phyloP scores from a whole-genome alignment of 2,113 vertebrate species.

The Onychostoma macrolepis region DNA sequence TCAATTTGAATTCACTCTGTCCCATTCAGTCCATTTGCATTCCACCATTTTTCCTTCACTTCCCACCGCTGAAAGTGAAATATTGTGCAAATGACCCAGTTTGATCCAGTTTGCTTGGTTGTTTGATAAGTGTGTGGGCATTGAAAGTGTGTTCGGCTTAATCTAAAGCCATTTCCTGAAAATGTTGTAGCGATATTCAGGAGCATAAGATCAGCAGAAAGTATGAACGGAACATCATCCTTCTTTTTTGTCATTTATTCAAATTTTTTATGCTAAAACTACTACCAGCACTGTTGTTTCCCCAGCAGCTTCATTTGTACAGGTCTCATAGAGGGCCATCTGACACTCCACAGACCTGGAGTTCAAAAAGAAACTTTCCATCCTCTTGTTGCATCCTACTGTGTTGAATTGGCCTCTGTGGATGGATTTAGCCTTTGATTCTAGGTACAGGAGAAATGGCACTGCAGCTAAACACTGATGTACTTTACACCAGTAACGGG shows the following conservation, averaged over 20 bases:
- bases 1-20: constrained; percentile 24
- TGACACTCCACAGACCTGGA: not conserved
- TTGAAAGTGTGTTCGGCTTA: not conserved
- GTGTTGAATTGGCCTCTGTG: not conserved
- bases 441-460: constrained; percentile 20
- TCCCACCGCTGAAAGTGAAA: not conserved
- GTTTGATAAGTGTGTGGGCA: not conserved
- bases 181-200: not conserved
- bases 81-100: not conserved
- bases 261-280: not conserved
- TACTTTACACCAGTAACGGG: not conserved
- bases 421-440: constrained; percentile 30
- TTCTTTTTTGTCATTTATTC: not conserved
- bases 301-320: not conserved
- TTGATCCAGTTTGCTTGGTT: not conserved
- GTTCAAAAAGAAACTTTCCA: not conserved
- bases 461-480: constrained; percentile 12
- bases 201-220: not conserved
- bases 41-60: not conserved
- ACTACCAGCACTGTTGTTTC: not conserved
- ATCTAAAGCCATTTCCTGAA: not conserved
- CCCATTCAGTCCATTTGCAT: not conserved
- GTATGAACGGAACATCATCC: not conserved
- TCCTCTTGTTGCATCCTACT: not conserved
- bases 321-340: not conserved